These are phyloP conservation scores for Spheniscus humboldti DNA, from an alignment of 2,797 vertebrate genomes.

Conservation along the genomic window DNA sequence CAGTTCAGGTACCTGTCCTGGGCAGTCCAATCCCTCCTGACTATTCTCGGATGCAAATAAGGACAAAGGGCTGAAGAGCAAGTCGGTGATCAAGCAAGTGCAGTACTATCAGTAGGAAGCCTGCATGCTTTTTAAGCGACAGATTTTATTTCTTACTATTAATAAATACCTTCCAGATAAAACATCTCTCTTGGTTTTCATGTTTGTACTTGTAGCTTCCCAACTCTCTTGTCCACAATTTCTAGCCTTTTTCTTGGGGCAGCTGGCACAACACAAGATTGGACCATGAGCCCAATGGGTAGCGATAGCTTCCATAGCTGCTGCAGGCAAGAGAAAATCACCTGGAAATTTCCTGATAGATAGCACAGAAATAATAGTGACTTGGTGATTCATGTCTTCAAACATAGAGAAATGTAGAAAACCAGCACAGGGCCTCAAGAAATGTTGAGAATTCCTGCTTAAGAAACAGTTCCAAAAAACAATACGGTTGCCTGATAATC, in stretches of 20 bases:
- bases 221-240: background rate
- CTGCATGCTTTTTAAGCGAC: background rate
- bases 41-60: background rate
- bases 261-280: background rate
- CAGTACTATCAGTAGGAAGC: background rate
- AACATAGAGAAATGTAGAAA: background rate
- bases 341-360: background rate
- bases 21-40: background rate
- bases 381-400: background rate
- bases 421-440: background rate
- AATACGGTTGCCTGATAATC: background rate
- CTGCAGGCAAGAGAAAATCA: background rate
- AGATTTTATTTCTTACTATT: background rate
- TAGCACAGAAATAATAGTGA: background rate
- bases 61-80: background rate
- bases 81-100: background rate
- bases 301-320: background rate
- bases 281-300: background rate
- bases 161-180: background rate
- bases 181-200: background rate
- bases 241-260: background rate
- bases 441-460: background rate
- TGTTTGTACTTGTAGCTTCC: background rate
- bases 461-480: background rate
- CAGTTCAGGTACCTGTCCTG: background rate